These are phyloP conservation scores for Raja brachyura DNA, from an alignment of 2,113 vertebrate species.

Conservation along the genomic window DNA sequence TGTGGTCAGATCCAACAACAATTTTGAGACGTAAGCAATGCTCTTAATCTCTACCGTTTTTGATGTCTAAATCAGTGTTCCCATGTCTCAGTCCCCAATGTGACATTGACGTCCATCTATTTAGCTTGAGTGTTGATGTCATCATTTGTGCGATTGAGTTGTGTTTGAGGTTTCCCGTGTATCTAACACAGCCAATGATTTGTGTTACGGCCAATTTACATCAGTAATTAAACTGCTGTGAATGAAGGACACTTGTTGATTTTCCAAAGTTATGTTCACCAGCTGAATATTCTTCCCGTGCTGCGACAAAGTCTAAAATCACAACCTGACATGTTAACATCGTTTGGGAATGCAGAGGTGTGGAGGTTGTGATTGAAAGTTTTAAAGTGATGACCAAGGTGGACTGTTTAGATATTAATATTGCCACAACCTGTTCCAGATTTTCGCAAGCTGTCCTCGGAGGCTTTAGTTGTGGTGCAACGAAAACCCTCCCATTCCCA, in stretches of 20 bases:
- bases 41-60: neutral
- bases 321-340: no score
- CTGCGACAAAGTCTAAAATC: neutral
- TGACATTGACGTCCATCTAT: neutral
- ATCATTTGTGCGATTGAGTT: neutral
- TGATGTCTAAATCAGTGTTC: no score
- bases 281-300: neutral
- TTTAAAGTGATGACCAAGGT: neutral
- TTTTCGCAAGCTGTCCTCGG: slow-evolving; percentile 40
- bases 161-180: neutral
- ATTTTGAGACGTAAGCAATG: neutral
- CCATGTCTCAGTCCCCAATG: no score
- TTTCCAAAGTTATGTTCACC: neutral
- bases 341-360: neutral
- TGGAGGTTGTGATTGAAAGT: neutral
- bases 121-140: neutral
- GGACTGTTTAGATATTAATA: neutral
- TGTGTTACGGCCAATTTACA: neutral
- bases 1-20: neutral
- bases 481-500: slow-evolving; percentile 1
- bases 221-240: neutral
- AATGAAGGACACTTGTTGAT: neutral
- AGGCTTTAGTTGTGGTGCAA: slow-evolving; percentile 45
- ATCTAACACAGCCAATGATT: no score
- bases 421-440: slow-evolving; percentile 22